Evolutionary conservation across 2,888 invertebrate species (phyloP).

Genomic region (Lingula anatina): DNA sequence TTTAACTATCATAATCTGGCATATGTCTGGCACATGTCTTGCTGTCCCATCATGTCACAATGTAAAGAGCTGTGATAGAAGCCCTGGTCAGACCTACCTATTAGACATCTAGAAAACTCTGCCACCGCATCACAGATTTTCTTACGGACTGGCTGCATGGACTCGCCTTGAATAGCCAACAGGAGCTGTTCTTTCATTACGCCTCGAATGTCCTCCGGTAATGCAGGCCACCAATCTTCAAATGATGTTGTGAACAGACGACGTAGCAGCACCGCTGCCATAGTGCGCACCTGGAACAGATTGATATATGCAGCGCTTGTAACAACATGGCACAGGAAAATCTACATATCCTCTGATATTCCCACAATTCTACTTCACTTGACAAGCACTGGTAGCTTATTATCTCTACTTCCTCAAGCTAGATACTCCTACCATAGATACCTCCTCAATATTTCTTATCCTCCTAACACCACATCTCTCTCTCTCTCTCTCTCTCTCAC

Average conservation of each 20-base stretch:
- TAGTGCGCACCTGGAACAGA: conserved; percentile 64
- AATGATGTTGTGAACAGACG: conserved; percentile 81
- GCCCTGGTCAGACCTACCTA: too few species aligned
- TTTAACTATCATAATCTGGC: too few species aligned
- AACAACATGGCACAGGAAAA: neutral
- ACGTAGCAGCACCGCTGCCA: conserved; percentile 91
- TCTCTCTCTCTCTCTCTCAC: too few species aligned
- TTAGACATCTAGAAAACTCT: conserved; percentile 84
- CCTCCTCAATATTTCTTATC: too few species aligned
- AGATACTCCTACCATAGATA: neutral
- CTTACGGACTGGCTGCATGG: conserved; percentile 68
- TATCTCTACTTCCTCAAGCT: neutral
- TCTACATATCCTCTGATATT: neutral
- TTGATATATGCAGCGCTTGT: conserved; percentile 3
- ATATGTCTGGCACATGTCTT: too few species aligned
- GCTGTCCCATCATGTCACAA: too few species aligned
- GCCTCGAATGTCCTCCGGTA: conserved; percentile 75
- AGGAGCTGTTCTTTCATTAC: conserved; percentile 84
- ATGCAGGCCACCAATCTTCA: conserved; percentile 84
- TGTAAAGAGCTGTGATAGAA: too few species aligned
- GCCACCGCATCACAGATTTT: conserved; percentile 94
- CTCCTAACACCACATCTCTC: neutral
- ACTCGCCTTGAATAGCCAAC: conserved; percentile 75
- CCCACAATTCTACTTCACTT: too few species aligned
- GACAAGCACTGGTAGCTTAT: neutral